These are phyloP conservation scores for Tetraodon nigroviridis DNA, from an alignment of 2,113 vertebrate species.

Conservation along the genomic window DNA sequence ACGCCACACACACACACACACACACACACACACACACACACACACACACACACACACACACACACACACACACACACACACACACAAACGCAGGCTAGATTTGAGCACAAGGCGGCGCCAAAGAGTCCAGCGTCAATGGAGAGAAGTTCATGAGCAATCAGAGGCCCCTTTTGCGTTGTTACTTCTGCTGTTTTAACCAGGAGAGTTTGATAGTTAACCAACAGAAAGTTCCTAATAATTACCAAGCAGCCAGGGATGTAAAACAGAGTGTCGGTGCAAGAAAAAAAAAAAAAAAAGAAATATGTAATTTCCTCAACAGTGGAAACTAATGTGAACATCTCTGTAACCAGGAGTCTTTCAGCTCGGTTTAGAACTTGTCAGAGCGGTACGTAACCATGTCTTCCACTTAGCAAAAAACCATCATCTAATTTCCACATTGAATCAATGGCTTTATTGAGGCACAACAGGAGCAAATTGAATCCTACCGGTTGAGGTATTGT, in stretches of 20 bases:
- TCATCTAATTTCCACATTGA: slow-evolving; percentile 32
- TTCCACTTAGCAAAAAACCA: slow-evolving; percentile 71
- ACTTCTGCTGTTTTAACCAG: not conserved
- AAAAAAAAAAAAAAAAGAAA: not conserved
- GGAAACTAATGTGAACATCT: slow-evolving; percentile 14
- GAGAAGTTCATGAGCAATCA: not conserved
- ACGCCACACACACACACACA: too few species aligned
- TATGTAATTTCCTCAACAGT: not conserved
- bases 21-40: too few species aligned
- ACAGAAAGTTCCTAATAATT: not conserved
- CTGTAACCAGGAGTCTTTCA: slow-evolving; percentile 24
- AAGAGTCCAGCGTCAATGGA: slow-evolving; percentile 25
- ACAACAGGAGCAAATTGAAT: slow-evolving; percentile 79
- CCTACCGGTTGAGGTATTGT: slow-evolving; percentile 77
- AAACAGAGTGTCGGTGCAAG: not conserved
- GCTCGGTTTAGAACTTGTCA: slow-evolving; percentile 51
- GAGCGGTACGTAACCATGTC: slow-evolving; percentile 76
- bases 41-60: too few species aligned
- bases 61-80: too few species aligned
- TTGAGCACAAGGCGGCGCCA: slow-evolving; percentile 74
- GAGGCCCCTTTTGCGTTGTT: slow-evolving; percentile 26
- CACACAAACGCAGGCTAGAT: slow-evolving; percentile 3
- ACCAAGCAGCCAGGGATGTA: not conserved
- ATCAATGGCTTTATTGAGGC: slow-evolving; percentile 85
- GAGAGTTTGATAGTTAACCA: not conserved